Evolutionary conservation across 2,113 vertebrate species (phyloP).

Genomic region (Anguilla rostrata): DNA sequence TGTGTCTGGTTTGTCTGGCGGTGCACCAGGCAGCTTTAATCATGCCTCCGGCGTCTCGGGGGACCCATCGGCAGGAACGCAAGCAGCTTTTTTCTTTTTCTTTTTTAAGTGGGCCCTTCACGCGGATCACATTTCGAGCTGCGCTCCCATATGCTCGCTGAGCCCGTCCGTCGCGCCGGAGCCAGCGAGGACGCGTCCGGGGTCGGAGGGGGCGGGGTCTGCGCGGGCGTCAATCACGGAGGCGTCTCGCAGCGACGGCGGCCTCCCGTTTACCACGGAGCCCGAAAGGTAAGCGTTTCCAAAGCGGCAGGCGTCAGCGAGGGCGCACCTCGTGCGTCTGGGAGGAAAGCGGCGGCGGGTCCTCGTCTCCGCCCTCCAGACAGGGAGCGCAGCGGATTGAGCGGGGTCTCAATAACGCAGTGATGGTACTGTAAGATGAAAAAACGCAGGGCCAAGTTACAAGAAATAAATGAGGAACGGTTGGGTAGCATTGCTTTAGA

Average conservation of each 20-base stretch:
- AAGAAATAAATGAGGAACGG: too few species aligned
- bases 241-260: not conserved
- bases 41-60: not conserved
- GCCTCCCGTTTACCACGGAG: not conserved
- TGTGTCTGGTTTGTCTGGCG: slow-evolving; percentile 5
- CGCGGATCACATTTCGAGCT: not conserved
- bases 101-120: not conserved
- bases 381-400: not conserved
- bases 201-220: not conserved
- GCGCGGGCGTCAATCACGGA: not conserved
- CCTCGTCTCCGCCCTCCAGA: too few species aligned
- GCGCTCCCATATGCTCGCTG: not conserved
- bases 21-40: not conserved
- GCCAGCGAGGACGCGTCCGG: not conserved
- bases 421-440: not conserved
- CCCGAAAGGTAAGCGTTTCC: not conserved
- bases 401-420: not conserved
- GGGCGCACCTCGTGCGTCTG: not conserved
- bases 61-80: not conserved
- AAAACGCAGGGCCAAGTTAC: too few species aligned
- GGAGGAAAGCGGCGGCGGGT: not conserved
- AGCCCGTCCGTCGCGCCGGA: not conserved
- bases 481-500: too few species aligned
- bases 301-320: not conserved
- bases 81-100: slow-evolving; percentile 10